These are phyloP conservation scores for Drosophila auraria DNA, from an alignment of 1,140 invertebrate species.

Conservation along the genomic window DNA sequence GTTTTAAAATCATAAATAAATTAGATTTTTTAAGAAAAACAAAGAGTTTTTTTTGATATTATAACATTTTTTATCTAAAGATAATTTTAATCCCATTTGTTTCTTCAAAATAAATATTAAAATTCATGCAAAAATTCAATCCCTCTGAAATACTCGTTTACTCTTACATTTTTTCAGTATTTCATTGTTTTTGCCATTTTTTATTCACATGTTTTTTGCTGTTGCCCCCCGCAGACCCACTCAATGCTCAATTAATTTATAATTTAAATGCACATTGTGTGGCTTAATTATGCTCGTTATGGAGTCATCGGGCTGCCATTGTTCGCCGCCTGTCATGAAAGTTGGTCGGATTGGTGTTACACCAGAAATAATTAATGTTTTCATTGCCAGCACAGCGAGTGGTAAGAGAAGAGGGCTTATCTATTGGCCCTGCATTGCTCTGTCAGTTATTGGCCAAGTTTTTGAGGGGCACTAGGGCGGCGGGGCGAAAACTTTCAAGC, in stretches of 20 bases:
- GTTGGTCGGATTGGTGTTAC: slow-evolving; percentile 40
- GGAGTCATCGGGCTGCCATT: slow-evolving; percentile 39
- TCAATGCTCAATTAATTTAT: slow-evolving; percentile 50
- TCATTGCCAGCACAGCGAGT: slow-evolving; percentile 22
- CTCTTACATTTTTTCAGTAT: not conserved
- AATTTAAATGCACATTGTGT: slow-evolving; percentile 47
- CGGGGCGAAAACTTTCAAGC: slow-evolving; percentile 39
- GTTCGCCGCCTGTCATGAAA: slow-evolving; percentile 38
- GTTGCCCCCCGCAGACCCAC: not conserved
- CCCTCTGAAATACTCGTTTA: not conserved
- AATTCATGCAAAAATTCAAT: not conserved
- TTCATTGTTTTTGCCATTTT: slow-evolving; percentile 3
- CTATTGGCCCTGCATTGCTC: slow-evolving; percentile 24
- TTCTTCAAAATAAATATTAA: not conserved
- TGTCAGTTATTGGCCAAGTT: slow-evolving; percentile 46
- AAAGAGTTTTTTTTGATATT: not conserved
- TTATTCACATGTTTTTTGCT: slow-evolving; percentile 13
- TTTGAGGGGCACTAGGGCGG: not conserved
- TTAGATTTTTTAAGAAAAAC: slow-evolving; percentile 8
- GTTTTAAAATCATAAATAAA: slow-evolving; percentile 8
- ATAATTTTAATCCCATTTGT: no score
- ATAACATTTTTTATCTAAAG: not conserved
- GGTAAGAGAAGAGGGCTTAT: slow-evolving; percentile 2
- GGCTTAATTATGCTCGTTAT: slow-evolving; percentile 62
- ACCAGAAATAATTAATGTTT: slow-evolving; percentile 67